phyloP scores from a whole-genome alignment of 2,888 invertebrate species.

The Frankliniella fusca region DNA sequence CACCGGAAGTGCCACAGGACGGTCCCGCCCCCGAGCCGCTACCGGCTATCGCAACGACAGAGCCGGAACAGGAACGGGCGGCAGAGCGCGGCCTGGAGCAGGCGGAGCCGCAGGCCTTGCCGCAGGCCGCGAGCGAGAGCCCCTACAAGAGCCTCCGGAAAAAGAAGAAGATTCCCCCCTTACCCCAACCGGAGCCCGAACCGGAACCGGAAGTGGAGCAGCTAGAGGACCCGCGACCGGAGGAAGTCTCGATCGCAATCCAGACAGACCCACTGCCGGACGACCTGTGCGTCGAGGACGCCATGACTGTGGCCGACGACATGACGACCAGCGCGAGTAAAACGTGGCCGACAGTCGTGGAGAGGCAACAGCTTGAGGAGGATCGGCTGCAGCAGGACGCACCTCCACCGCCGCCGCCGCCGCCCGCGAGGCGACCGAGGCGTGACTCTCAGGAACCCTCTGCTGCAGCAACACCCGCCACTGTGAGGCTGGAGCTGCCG shows the following conservation, averaged over 20 bases:
- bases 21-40: too few relatives aligned
- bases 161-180: constrained; percentile 36
- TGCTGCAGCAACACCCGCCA: constrained; percentile 30
- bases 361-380: constrained; percentile 18
- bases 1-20: neutral
- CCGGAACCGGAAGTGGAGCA: neutral
- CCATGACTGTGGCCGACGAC: constrained; percentile 41
- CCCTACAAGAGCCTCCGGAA: neutral
- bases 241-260: constrained; percentile 71
- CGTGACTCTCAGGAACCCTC: neutral
- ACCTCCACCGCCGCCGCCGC: constrained; percentile 18
- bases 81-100: neutral
- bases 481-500: constrained; percentile 30
- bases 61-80: neutral
- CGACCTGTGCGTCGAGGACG: constrained; percentile 64
- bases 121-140: neutral
- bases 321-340: constrained; percentile 16
- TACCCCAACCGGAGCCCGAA: constrained; percentile 4
- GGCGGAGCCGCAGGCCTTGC: neutral
- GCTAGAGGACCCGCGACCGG: constrained; percentile 31
- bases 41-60: too few relatives aligned
- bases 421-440: neutral
- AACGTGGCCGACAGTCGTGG: neutral
- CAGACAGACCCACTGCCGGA: constrained; percentile 82
- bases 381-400: constrained; percentile 10